Conservation (phyloP, 2,888 invertebrate species). For the Chymomyza caudatula region DNA sequence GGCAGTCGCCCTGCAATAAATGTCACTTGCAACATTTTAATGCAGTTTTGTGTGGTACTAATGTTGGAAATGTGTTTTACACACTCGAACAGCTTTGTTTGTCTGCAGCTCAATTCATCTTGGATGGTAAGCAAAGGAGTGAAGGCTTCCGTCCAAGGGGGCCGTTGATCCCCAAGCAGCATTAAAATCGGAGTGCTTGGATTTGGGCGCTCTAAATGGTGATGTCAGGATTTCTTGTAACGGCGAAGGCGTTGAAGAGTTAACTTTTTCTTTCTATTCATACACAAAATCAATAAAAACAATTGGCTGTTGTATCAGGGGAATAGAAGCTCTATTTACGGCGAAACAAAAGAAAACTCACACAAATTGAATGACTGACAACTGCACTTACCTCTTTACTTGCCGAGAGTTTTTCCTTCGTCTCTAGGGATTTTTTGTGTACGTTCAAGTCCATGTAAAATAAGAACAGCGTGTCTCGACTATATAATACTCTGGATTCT, state of each 20-base stretch:
- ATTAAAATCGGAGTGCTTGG: too few species aligned
- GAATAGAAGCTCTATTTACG: background rate
- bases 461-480: too few species aligned
- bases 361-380: constrained; percentile 59
- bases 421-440: background rate
- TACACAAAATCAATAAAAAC: constrained; percentile 56
- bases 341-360: constrained; percentile 9
- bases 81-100: background rate
- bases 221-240: background rate
- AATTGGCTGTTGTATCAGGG: constrained; percentile 32
- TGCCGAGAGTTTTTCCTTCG: background rate
- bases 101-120: background rate
- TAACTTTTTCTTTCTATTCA: background rate
- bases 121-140: background rate
- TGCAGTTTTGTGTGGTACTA: background rate
- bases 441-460: background rate
- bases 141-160: background rate
- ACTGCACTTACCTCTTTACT: constrained; percentile 44
- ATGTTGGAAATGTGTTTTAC: background rate
- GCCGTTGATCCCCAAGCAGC: background rate
- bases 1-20: background rate
- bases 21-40: background rate
- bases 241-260: background rate
- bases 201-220: background rate
- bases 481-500: too few species aligned